A percentile compares a stretch with the other conserved stretches of the same genome.
These are phyloP conservation scores for Anabas testudineus DNA, from an alignment of 2,797 vertebrate genomes.

Conservation along the genomic window DNA sequence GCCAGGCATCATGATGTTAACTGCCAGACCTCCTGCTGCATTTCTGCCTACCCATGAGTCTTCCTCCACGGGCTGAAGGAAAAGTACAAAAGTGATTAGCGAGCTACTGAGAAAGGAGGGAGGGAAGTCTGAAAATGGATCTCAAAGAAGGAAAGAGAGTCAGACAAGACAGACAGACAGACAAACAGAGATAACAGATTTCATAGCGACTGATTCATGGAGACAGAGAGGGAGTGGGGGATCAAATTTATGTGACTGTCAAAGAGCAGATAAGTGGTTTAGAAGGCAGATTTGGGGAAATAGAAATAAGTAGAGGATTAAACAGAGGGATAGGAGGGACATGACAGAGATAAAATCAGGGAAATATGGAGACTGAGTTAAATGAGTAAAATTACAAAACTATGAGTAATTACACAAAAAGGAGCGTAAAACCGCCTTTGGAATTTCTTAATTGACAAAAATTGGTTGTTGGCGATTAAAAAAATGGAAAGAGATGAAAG, in stretches of 20 bases:
- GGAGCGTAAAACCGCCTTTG: not conserved
- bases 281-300: conserved; percentile 54
- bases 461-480: conserved; percentile 16
- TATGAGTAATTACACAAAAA: conserved; percentile 24
- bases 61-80: conserved; percentile 75
- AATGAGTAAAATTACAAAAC: conserved; percentile 33
- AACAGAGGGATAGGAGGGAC: conserved; percentile 44
- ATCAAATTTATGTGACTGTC: conserved; percentile 87
- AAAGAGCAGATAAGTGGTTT: conserved; percentile 84
- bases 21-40: conserved; percentile 69
- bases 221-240: conserved; percentile 73
- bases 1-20: conserved; percentile 65
- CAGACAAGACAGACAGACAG: conserved; percentile 57
- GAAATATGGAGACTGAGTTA: conserved; percentile 24
- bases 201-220: conserved; percentile 75
- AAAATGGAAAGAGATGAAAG: conserved; percentile 53
- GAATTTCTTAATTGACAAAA: conserved; percentile 14
- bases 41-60: conserved; percentile 70
- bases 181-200: conserved; percentile 71
- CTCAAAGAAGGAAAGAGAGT: conserved; percentile 60
- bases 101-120: conserved; percentile 59
- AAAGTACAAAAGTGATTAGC: conserved; percentile 84
- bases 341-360: conserved; percentile 46
- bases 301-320: conserved; percentile 58
- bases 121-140: conserved; percentile 62